Evolutionary conservation across 2,888 invertebrate species (phyloP).

Genomic region (Lapara coniferarum): DNA sequence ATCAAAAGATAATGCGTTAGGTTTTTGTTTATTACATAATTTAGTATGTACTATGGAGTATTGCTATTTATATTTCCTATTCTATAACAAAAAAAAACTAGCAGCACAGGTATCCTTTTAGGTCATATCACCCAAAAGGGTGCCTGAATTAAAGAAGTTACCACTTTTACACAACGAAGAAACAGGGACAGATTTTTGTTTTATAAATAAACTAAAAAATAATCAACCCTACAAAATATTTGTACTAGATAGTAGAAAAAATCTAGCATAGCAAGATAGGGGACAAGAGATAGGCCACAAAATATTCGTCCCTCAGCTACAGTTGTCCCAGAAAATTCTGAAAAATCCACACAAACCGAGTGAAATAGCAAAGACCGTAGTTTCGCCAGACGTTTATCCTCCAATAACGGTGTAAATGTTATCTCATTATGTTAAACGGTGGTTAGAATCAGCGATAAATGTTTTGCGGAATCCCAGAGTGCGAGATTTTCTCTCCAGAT

Average conservation of each 20-base stretch:
- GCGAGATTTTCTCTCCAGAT: constrained; percentile 10
- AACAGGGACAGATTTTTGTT: no score
- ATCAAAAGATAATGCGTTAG: no score
- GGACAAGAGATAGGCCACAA: neutral
- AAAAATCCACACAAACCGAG: neutral
- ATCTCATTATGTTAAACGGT: constrained; percentile 30
- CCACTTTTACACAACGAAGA: no score
- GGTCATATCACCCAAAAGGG: no score
- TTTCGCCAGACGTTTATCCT: constrained; percentile 27
- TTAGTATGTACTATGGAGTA: no score
- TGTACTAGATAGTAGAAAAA: neutral
- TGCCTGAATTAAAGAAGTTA: no score
- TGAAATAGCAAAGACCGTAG: constrained; percentile 1
- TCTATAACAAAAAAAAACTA: no score
- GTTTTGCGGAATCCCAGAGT: constrained; percentile 20
- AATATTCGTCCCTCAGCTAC: neutral
- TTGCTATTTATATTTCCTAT: no score
- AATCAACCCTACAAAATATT: neutral
- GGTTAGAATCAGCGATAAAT: constrained; percentile 26
- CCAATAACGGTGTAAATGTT: constrained; percentile 30
- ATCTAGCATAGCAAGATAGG: neutral
- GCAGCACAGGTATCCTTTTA: no score
- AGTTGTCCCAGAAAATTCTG: neutral
- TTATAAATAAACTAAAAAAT: no score
- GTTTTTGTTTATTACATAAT: no score